A percentile compares a stretch with the other conserved stretches of the same genome.
These are phyloP conservation scores for Heliconius hortense DNA, from an alignment of 2,888 invertebrate genomes.

Conservation along the genomic window DNA sequence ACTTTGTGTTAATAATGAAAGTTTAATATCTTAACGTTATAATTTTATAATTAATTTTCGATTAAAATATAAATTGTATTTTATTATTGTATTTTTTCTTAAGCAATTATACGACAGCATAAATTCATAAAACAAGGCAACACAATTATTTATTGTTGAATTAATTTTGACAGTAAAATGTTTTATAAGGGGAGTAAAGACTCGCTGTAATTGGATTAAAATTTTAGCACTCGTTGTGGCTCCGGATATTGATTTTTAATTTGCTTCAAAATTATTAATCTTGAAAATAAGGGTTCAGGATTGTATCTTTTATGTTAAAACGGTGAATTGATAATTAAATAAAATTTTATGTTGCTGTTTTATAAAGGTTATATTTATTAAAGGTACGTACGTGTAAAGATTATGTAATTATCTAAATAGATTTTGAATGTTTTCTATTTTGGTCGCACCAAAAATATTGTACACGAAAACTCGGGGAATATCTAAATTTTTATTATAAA, in stretches of 20 bases:
- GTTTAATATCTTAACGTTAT: background rate
- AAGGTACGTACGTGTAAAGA: background rate
- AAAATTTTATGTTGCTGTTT: background rate
- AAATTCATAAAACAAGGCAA: conserved; percentile 37
- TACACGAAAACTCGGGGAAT: background rate
- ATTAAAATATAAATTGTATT: background rate
- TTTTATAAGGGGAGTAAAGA: conserved; percentile 59
- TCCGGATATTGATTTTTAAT: conserved; percentile 59
- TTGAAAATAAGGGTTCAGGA: conserved; percentile 18
- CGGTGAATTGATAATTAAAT: conserved; percentile 4
- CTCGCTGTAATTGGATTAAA: conserved; percentile 71
- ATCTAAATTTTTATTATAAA: background rate
- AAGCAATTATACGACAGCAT: conserved; percentile 20
- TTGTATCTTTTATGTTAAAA: conserved; percentile 14
- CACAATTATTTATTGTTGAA: conserved; percentile 65
- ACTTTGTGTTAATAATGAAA: background rate
- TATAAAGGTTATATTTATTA: background rate
- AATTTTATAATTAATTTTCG: background rate
- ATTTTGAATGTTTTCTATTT: no score
- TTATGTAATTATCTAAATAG: no score
- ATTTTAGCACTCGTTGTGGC: conserved; percentile 65
- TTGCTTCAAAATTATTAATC: conserved; percentile 29
- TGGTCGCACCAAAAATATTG: no score
- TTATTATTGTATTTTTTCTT: background rate
- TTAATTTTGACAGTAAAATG: conserved; percentile 68